Evolutionary conservation across 1,140 invertebrate species (phyloP).

Genomic region (Polypedilum vanderplanki): DNA sequence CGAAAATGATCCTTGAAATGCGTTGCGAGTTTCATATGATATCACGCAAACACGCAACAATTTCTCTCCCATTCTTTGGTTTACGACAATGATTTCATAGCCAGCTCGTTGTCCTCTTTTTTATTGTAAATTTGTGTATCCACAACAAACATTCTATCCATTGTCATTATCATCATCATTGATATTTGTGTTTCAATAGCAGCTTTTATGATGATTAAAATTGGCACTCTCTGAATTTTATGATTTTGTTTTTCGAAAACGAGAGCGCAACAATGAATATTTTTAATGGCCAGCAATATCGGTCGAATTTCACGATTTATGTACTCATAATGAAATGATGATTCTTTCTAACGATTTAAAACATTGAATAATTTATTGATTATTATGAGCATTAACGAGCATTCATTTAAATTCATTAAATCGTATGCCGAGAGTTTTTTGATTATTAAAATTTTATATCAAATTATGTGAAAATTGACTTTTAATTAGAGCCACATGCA

Average conservation of each 20-base stretch:
- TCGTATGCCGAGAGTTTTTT: not conserved
- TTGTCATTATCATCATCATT: not conserved
- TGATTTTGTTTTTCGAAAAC: not conserved
- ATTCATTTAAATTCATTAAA: not conserved
- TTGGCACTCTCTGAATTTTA: not conserved
- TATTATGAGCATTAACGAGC: not conserved
- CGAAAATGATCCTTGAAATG: constrained; percentile 5
- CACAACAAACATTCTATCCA: not conserved
- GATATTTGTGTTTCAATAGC: not conserved
- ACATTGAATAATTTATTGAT: not conserved
- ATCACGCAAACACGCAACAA: constrained; percentile 10
- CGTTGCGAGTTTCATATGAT: not conserved
- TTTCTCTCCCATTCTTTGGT: not conserved
- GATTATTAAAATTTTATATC: not conserved
- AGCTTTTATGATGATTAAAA: constrained; percentile 19
- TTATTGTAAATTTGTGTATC: too few relatives aligned
- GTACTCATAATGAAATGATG: not conserved
- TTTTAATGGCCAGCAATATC: not conserved
- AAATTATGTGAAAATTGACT: not conserved
- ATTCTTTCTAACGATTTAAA: not conserved
- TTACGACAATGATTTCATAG: not conserved
- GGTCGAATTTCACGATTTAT: not conserved
- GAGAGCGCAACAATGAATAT: not conserved
- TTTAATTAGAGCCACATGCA: not conserved
- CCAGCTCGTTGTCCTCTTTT: not conserved